Percentiles rank a stretch among this genome's conserved stretches.
phyloP scores from a whole-genome alignment of 2,113 vertebrate species.

The Alces alces region DNA sequence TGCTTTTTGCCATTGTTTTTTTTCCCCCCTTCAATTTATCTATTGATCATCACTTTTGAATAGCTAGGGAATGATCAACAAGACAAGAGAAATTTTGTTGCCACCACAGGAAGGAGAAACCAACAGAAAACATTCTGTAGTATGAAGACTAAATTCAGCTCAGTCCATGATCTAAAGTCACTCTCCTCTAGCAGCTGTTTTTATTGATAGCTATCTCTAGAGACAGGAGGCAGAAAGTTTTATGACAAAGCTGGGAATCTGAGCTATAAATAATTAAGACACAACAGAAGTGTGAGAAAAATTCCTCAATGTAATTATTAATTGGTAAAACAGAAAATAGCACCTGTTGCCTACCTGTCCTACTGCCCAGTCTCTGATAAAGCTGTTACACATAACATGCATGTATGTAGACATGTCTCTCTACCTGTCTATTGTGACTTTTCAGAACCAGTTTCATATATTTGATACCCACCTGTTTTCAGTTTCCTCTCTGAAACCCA shows the following conservation, averaged over 20 bases:
- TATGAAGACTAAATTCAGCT: neutral
- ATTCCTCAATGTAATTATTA: constrained; percentile 47
- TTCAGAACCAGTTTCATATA: neutral
- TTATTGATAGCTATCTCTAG: neutral
- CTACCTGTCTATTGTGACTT: neutral
- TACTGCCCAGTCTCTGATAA: neutral
- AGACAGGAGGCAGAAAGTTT: neutral
- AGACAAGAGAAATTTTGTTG: neutral
- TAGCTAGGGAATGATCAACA: neutral
- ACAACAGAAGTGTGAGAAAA: constrained; percentile 37
- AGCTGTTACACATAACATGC: neutral
- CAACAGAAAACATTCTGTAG: neutral
- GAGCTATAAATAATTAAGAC: constrained; percentile 62
- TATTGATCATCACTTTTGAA: neutral
- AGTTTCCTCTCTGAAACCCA: neutral
- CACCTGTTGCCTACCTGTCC: constrained; percentile 22
- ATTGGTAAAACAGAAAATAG: constrained; percentile 24
- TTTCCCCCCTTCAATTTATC: neutral
- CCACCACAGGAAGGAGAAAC: neutral
- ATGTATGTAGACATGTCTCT: neutral
- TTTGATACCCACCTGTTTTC: neutral
- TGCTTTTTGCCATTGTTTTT: neutral
- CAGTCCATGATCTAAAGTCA: neutral
- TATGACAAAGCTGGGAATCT: neutral
- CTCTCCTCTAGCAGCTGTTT: constrained; percentile 18